Conservation (phyloP, 2,797 vertebrate species). For the Limosa lapponica region DNA sequence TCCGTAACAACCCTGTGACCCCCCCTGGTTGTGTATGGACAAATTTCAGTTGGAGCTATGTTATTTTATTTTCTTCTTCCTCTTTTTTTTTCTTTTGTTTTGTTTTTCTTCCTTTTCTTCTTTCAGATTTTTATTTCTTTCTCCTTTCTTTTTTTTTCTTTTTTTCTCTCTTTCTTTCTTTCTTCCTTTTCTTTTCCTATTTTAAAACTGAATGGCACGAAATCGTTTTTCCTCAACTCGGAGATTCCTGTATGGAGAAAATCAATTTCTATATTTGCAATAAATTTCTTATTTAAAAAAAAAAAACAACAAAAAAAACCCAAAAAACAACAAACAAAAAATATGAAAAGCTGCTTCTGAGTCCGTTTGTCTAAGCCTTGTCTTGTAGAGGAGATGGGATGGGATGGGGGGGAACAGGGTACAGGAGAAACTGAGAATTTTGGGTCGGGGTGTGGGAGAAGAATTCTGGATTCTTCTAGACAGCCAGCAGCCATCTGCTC, state of each 20-base stretch:
- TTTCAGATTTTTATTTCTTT: not conserved
- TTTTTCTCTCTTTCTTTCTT: not conserved
- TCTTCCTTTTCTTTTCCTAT: conserved; percentile 1
- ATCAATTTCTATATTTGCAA: conserved; percentile 90
- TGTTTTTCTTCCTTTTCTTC: not conserved
- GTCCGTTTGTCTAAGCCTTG: not conserved
- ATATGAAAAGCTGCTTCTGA: conserved; percentile 38
- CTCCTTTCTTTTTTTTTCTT: not conserved
- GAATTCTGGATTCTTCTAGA: not conserved
- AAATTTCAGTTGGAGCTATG: conserved; percentile 59
- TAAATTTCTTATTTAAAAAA: conserved; percentile 88
- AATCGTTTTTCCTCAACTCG: conserved; percentile 82
- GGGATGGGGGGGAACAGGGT: not conserved
- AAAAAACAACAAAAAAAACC: conserved; percentile 27
- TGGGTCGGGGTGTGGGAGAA: not conserved
- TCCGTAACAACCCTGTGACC: conserved; percentile 71
- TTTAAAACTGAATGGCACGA: conserved; percentile 85
- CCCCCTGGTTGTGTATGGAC: conserved; percentile 72
- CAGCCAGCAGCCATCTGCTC: not conserved
- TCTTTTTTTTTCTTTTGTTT: not conserved
- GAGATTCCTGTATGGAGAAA: conserved; percentile 86
- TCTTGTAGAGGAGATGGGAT: not conserved
- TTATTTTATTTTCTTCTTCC: not conserved
- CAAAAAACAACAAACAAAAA: conserved; percentile 65
- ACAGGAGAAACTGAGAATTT: not conserved